phyloP scores from a whole-genome alignment of 2,113 vertebrate species.

The Tragelaphus imberbis region DNA sequence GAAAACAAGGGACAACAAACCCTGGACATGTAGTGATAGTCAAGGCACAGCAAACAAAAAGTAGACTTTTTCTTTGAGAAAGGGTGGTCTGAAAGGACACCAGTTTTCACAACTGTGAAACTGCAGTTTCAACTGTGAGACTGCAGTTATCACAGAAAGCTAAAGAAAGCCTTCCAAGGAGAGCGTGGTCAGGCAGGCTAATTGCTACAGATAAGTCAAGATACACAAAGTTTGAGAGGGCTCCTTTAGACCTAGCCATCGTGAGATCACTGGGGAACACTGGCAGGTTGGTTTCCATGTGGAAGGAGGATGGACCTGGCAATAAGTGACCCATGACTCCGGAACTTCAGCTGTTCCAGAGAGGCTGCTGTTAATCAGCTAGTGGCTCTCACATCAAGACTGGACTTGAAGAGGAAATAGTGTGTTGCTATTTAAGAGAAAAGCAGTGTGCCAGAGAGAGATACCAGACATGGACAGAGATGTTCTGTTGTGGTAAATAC shows the following conservation, averaged over 20 bases:
- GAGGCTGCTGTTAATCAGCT: not conserved
- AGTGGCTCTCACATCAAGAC: not conserved
- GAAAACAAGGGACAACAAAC: not conserved
- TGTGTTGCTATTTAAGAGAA: not conserved
- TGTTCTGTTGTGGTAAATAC: not conserved
- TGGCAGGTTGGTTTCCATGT: not conserved
- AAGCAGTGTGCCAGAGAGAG: not conserved
- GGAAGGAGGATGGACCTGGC: not conserved
- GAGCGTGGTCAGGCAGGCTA: not conserved
- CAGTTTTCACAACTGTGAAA: too few species aligned
- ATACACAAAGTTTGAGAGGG: not conserved
- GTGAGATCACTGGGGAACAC: not conserved
- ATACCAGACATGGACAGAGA: not conserved
- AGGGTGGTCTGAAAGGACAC: not conserved
- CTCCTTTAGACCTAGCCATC: not conserved
- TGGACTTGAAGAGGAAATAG: not conserved
- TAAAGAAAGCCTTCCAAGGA: not conserved
- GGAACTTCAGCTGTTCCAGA: not conserved
- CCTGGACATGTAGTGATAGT: not conserved
- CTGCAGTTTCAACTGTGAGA: too few species aligned
- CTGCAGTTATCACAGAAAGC: fast-evolving
- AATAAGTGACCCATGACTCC: not conserved
- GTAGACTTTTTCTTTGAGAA: not conserved
- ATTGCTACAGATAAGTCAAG: not conserved
- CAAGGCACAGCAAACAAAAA: not conserved